Percentiles rank a stretch among this genome's conserved stretches.
phyloP scores from a whole-genome alignment of 2,797 vertebrate species.

The Jordanella pulchra region DNA sequence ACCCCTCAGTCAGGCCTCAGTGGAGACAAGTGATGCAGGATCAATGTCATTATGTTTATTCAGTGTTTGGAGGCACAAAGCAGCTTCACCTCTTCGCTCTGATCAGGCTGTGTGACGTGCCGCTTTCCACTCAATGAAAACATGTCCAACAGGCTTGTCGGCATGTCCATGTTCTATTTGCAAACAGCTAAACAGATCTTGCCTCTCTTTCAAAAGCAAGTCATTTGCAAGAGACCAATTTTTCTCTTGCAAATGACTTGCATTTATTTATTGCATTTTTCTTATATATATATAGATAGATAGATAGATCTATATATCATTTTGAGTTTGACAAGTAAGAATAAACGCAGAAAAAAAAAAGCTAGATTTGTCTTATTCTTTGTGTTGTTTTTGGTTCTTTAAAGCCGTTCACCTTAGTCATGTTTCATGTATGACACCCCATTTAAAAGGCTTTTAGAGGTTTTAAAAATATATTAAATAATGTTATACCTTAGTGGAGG shows the following conservation, averaged over 20 bases:
- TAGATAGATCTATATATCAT: no score
- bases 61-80: conserved; percentile 53
- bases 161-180: conserved; percentile 31
- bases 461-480: no score
- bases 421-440: no score
- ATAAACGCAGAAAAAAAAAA: not conserved
- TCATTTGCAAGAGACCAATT: not conserved
- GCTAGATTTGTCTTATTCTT: no score
- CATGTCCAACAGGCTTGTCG: conserved; percentile 58
- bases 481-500: no score
- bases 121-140: conserved; percentile 49
- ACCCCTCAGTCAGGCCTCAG: conserved; percentile 38
- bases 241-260: no score
- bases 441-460: no score
- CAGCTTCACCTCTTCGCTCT: conserved; percentile 65
- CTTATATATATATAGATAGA: no score
- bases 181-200: conserved; percentile 24
- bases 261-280: no score
- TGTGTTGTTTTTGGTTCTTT: not conserved
- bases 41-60: conserved; percentile 68
- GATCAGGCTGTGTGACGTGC: conserved; percentile 48
- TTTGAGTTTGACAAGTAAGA: not conserved
- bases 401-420: not conserved
- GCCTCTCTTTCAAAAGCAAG: not conserved
- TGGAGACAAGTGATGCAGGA: conserved; percentile 50